phyloP scores from a whole-genome alignment of 2,888 invertebrate genomes.

The Trimorus sp. region DNA sequence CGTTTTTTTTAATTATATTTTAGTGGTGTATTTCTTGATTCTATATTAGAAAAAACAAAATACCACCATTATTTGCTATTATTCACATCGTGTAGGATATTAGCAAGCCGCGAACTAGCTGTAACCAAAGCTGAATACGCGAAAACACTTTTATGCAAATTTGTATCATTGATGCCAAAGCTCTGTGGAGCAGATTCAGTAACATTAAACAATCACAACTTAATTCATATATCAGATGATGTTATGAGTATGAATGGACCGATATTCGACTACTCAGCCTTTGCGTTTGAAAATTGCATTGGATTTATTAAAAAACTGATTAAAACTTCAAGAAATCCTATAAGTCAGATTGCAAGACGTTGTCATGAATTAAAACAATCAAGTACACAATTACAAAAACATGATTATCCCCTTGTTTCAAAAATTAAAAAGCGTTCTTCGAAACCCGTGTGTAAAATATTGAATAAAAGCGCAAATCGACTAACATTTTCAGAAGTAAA shows the following conservation, averaged over 20 bases:
- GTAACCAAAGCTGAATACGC: conserved; percentile 40
- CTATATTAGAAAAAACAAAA: too few species aligned
- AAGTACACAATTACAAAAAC: not conserved
- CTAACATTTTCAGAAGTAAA: not conserved
- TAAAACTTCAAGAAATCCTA: conserved; percentile 2
- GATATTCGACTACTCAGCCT: conserved; percentile 18
- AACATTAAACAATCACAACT: conserved; percentile 12
- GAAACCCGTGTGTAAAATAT: not conserved
- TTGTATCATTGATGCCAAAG: conserved; percentile 16
- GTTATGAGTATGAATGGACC: conserved; percentile 23
- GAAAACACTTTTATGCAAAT: conserved; percentile 18
- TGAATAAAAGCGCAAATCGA: not conserved
- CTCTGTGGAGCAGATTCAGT: conserved; percentile 24
- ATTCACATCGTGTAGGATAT: conserved; percentile 56
- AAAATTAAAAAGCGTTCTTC: not conserved
- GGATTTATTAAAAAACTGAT: conserved; percentile 22
- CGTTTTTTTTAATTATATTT: not conserved
- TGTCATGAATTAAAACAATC: conserved; percentile 6
- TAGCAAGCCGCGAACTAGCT: conserved; percentile 41
- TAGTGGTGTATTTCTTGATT: too few species aligned
- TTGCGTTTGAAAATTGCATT: conserved; percentile 21
- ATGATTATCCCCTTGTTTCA: conserved; percentile 9
- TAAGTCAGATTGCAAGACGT: conserved; percentile 20
- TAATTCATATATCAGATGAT: conserved; percentile 32
- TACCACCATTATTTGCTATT: conserved; percentile 64